These are phyloP conservation scores for Sesamia inferens DNA, from an alignment of 2,888 invertebrate species.

Conservation along the genomic window DNA sequence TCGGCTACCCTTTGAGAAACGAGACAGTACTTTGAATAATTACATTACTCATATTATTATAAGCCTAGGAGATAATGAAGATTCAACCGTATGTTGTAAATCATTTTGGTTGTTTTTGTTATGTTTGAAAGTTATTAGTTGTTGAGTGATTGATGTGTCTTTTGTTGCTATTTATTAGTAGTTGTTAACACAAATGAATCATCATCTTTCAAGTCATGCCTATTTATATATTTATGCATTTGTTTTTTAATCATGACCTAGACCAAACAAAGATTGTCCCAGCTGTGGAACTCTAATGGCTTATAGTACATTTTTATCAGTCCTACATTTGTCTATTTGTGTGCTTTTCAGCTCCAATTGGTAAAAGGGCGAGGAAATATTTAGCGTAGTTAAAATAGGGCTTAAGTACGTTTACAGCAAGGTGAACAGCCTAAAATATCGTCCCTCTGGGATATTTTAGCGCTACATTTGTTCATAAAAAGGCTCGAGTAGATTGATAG, in stretches of 20 bases:
- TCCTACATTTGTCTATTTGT: too few relatives aligned
- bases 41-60: constrained; percentile 17
- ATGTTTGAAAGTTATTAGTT: not conserved
- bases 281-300: too few relatives aligned
- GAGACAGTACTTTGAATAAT: constrained; percentile 10
- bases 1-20: constrained; percentile 32
- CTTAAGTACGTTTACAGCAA: too few relatives aligned
- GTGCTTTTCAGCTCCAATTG: not conserved
- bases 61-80: constrained; percentile 2
- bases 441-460: not conserved
- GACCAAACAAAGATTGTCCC: too few relatives aligned
- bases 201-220: not conserved
- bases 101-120: not conserved
- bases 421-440: not conserved
- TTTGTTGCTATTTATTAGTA: not conserved
- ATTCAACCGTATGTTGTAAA: not conserved
- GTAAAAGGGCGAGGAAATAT: not conserved
- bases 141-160: not conserved
- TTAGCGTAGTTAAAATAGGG: not conserved
- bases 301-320: too few relatives aligned
- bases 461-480: too few relatives aligned
- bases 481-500: not conserved
- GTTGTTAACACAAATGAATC: too few relatives aligned
- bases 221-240: not conserved
- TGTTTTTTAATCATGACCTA: not conserved